These are phyloP conservation scores for Acrossocheilus fasciatus DNA, from an alignment of 2,797 vertebrate genomes.

Conservation along the genomic window DNA sequence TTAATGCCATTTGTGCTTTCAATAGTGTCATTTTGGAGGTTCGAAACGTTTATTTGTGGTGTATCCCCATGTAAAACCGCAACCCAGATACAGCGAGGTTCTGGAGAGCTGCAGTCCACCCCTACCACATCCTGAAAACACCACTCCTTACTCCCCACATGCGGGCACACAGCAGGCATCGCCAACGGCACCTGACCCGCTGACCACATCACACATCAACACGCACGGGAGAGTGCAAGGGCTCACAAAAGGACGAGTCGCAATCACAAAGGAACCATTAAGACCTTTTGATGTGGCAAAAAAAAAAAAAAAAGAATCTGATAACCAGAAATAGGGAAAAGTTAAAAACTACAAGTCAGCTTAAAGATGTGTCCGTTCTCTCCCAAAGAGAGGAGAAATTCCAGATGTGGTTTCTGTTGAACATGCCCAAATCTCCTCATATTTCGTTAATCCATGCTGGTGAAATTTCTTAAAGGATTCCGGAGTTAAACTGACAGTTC, in stretches of 20 bases:
- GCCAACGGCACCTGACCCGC: conserved; percentile 67
- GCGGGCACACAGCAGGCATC: conserved; percentile 77
- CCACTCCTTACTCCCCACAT: conserved; percentile 79
- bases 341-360: not conserved
- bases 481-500: conserved; percentile 70
- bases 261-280: conserved; percentile 16
- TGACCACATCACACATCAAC: conserved; percentile 65
- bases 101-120: conserved; percentile 92
- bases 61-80: conserved; percentile 80
- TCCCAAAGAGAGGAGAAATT: conserved; percentile 47
- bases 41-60: conserved; percentile 40
- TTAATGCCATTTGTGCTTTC: conserved; percentile 48
- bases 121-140: conserved; percentile 88
- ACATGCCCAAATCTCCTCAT: conserved; percentile 51
- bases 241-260: conserved; percentile 13
- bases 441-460: conserved; percentile 29
- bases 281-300: not conserved
- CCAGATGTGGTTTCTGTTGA: conserved; percentile 33
- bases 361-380: conserved; percentile 9
- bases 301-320: not conserved
- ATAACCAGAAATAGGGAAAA: not conserved
- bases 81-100: conserved; percentile 94
- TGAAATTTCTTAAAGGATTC: conserved; percentile 49
- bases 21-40: conserved; percentile 49
- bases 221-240: conserved; percentile 60